Evolutionary conservation across 2,113 vertebrate genomes (phyloP), one percentile per base, ranked within the genome.

Genomic region (Lepus timidus): DNA sequence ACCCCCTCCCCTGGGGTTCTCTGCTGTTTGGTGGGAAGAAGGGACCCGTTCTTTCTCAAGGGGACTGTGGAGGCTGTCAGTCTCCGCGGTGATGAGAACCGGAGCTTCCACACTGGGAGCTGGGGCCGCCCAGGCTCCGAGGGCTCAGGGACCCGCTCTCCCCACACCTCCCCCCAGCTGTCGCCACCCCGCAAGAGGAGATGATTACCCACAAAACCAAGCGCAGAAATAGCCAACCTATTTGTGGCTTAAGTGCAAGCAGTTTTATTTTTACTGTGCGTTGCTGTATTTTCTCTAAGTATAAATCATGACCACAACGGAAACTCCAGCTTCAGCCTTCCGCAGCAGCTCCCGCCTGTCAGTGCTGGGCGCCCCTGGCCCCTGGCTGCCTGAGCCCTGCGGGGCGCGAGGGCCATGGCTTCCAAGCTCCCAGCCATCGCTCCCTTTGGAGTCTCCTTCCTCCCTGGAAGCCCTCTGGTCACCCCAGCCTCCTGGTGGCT

Each of bases 171-270:
- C 74, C 29, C 12, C 31, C n/a, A 71, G 19, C 67, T 6, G 49
- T 80, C 78, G 81, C 76, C 61, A 91, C 97, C 85, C 93, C 95
- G 82, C 78, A 22, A 27, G 68, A 79, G 65, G 49, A 93, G 93
- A 89, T 20, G 91, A 58, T 86, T 92, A 93, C 90, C 95, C 92
- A 76, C 80, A 93, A 91, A 89, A 94, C 82, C 67, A 67, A 94
- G 89, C 90, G 39, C 95, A 79, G 97, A 96, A 97, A 97, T 93
- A 97, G 96, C 80, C 83, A 80, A 31, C 94, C 97, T 96, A 97
- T 97, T 95, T 97, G 96, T 87, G 95, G 96, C 93, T 96, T 94
- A 36, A 84, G 79, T 90, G 89, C 91, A 93, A 79, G 94, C 80
- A 90, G 96, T 84, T 96, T 97, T 97, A 96, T 97, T 97, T 97